Conservation (phyloP, 2,888 invertebrate genomes). For the Osedax frankpressi region DNA sequence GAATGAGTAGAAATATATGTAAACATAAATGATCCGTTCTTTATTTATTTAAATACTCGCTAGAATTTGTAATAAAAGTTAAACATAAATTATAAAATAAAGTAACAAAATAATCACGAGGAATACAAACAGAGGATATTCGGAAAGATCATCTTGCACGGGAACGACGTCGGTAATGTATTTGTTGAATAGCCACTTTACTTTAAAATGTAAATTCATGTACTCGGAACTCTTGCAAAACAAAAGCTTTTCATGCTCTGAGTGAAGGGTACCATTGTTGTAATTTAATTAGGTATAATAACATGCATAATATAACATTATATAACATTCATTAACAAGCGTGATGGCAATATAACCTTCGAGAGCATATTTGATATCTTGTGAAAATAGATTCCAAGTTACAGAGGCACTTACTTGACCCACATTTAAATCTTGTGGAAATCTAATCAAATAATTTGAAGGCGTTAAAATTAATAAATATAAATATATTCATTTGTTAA, state of each 20-base stretch:
- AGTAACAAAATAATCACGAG: too few species aligned
- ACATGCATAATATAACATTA: background rate
- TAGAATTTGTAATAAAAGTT: too few species aligned
- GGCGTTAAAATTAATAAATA: slow-evolving; percentile 4
- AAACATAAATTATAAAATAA: too few species aligned
- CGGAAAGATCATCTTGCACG: slow-evolving; percentile 88
- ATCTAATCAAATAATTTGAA: slow-evolving; percentile 46
- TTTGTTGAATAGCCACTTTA: slow-evolving; percentile 94
- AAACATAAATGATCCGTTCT: slow-evolving; percentile 97
- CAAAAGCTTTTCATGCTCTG: slow-evolving; percentile 82
- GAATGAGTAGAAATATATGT: slow-evolving; percentile 57
- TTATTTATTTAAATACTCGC: too few species aligned
- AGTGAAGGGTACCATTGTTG: slow-evolving; percentile 14
- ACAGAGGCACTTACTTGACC: slow-evolving; percentile 92
- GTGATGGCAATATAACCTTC: slow-evolving; percentile 52
- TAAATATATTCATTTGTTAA: too few species aligned
- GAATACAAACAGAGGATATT: slow-evolving; percentile 69
- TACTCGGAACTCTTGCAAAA: slow-evolving; percentile 94
- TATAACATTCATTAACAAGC: background rate
- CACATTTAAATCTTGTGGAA: slow-evolving; percentile 95
- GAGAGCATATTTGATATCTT: slow-evolving; percentile 79
- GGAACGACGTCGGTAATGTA: slow-evolving; percentile 95
- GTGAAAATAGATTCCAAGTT: slow-evolving; percentile 92
- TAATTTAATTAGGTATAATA: background rate
- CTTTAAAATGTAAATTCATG: slow-evolving; percentile 99